These are phyloP conservation scores for Xanthia icteritia DNA, from an alignment of 2,888 invertebrate species.

Conservation along the genomic window DNA sequence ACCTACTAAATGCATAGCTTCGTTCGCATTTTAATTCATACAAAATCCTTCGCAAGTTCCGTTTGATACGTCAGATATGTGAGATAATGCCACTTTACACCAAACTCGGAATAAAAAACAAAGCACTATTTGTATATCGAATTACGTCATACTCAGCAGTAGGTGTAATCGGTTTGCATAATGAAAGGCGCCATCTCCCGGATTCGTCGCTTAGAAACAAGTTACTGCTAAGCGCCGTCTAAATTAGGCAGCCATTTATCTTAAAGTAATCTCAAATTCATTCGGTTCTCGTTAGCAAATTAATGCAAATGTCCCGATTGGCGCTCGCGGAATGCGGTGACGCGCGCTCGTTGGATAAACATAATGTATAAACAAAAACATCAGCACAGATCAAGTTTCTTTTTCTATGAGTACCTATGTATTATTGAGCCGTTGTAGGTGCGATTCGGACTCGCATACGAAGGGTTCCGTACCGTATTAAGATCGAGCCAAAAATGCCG, in stretches of 20 bases:
- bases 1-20: background rate
- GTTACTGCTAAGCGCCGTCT: constrained; percentile 78
- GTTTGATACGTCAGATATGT: background rate
- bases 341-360: constrained; percentile 69
- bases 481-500: too few relatives aligned
- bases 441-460: too few relatives aligned
- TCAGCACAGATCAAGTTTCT: constrained; percentile 51
- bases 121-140: constrained; percentile 17
- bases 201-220: constrained; percentile 73
- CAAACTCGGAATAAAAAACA: constrained; percentile 29
- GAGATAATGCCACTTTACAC: constrained; percentile 1
- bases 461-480: too few relatives aligned
- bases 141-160: constrained; percentile 56
- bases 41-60: background rate
- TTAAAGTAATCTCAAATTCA: constrained; percentile 76
- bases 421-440: background rate
- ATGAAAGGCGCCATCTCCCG: constrained; percentile 72
- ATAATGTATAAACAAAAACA: constrained; percentile 77
- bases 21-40: background rate
- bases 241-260: constrained; percentile 79
- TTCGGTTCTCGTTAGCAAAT: constrained; percentile 79
- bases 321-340: constrained; percentile 78
- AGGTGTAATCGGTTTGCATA: constrained; percentile 62
- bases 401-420: constrained; percentile 44
- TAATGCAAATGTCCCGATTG: constrained; percentile 79